Base-by-base conservation (phyloP, 2,888 invertebrate species). In the Noctua pronuba region DNA sequence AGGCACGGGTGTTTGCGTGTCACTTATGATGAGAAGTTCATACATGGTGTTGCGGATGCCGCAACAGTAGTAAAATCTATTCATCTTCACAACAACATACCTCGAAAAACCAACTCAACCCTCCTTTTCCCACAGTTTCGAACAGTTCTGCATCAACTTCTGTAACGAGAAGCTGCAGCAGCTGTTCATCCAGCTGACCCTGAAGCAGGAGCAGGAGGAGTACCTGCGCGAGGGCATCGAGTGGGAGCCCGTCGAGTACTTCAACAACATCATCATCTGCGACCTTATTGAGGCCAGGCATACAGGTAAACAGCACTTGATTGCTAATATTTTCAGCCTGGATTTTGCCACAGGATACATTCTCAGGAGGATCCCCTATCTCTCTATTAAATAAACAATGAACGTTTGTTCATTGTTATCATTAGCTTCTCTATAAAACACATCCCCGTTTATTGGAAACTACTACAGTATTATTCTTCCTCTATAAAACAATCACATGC, bases 131-230 rank as follows among this genome's bases (percentile, higher is more conserved):
- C 91, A 10, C 24, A 98, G 98, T 91, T 98, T 98, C 93, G 98
- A 98, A 94, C 99, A 99, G 95, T 98, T 99, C 93, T 99, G 99
- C 96, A 99, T 99, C 84, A 99, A 99, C 96, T 99, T 98, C 96
- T 99, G 99, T 94, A 99, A 99, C 93, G 99, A 99, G 95, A 99
- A 99, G 94, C 97, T 99, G 81, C 99, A 99, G 93, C 99, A 99
- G 94, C 96, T 99, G 81, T 99, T 99, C 95, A 99, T 99, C 92
- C 98, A 99, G 94, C 95, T 99, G 91, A 99, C 99, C 0, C 95
- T 99, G 62, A 98, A 98, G 92, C 98, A 98, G 24, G 99, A 99
- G 93, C 99, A 99, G 94, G 99, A 99, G 91, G 99, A 99, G 93
- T 99, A 99, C 92, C 96, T 98, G 58, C 97, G 98, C 73, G 99